Conservation (phyloP, 1,140 invertebrate species). For the Pectinophora gossypiella region DNA sequence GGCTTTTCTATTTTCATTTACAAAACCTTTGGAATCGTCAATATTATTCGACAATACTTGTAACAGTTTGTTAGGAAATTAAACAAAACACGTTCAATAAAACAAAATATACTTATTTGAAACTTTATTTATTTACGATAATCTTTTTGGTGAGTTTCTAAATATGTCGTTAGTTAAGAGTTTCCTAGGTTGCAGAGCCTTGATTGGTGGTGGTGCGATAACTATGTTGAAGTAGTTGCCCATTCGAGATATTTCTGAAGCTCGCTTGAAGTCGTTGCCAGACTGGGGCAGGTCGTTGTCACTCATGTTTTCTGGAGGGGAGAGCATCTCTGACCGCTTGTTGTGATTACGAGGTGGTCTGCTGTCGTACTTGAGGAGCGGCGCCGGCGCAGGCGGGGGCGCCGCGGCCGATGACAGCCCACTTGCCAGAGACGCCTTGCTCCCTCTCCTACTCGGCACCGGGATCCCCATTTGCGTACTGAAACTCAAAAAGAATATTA, state of each 20-base stretch:
- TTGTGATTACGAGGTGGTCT: slow-evolving; percentile 21
- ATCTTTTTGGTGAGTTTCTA: neutral
- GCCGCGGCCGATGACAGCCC: too few species aligned
- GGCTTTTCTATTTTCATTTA: too few species aligned
- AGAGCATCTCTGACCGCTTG: slow-evolving; percentile 31
- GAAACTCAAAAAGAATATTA: too few species aligned
- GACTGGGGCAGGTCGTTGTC: slow-evolving; percentile 18
- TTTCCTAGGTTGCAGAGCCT: slow-evolving; percentile 55
- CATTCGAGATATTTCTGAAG: slow-evolving; percentile 52
- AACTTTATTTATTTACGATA: neutral
- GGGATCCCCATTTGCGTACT: slow-evolving; percentile 70
- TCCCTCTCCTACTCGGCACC: slow-evolving; percentile 42
- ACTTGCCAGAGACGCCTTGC: slow-evolving; percentile 23
- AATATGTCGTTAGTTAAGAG: slow-evolving; percentile 30
- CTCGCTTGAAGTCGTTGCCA: slow-evolving; percentile 29
- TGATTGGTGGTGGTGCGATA: slow-evolving; percentile 62
- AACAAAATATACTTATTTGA: too few species aligned
- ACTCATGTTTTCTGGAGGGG: slow-evolving; percentile 26
- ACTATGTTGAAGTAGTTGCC: slow-evolving; percentile 69
- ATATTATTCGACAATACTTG: too few species aligned
- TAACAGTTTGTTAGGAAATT: too few species aligned
- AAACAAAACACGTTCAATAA: too few species aligned
- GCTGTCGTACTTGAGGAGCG: too few species aligned
- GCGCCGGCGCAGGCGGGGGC: too few species aligned
- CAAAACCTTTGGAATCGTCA: too few species aligned